Evolutionary conservation across 23 tunicate species (phyloP).

Genomic region (Aplidium turbinatum): DNA sequence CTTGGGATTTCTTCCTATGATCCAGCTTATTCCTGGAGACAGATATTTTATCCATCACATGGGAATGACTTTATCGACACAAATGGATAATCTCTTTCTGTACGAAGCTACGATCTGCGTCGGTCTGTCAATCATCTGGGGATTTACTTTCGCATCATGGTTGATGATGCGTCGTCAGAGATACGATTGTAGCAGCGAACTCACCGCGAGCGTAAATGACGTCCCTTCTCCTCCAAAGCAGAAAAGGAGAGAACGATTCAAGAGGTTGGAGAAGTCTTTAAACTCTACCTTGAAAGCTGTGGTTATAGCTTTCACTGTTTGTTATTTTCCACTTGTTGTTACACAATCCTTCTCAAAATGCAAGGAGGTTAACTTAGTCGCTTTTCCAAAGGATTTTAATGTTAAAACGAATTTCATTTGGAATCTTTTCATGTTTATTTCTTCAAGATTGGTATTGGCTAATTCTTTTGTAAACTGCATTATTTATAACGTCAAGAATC

Average conservation of each 20-base stretch:
- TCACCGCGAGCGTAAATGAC: neutral
- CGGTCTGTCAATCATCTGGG: slow-evolving; percentile 25
- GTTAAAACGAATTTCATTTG: neutral
- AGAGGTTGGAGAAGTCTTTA: slow-evolving; percentile 3
- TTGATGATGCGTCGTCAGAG: slow-evolving; percentile 6
- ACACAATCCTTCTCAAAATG: slow-evolving; percentile 37
- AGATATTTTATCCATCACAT: slow-evolving; percentile 25
- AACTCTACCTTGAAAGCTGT: slow-evolving; percentile 8
- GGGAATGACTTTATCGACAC: slow-evolving; percentile 37
- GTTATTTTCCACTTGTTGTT: slow-evolving; percentile 28
- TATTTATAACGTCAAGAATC: slow-evolving; percentile 19
- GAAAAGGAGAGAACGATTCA: slow-evolving; percentile 5
- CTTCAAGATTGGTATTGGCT: slow-evolving; percentile 26
- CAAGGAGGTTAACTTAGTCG: neutral
- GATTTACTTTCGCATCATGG: slow-evolving; percentile 1
- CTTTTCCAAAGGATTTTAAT: slow-evolving; percentile 27
- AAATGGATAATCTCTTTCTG: slow-evolving; percentile 34
- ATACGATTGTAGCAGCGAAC: neutral
- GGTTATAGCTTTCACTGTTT: slow-evolving; percentile 33
- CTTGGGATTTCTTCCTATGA: slow-evolving; percentile 24
- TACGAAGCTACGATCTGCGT: slow-evolving; percentile 4
- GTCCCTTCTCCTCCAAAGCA: neutral
- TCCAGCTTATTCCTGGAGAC: slow-evolving; percentile 21
- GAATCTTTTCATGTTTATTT: slow-evolving; percentile 36
- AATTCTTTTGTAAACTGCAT: slow-evolving; percentile 42